A percentile compares a stretch with the other conserved stretches of the same genome.
Conservation (phyloP, 2,888 invertebrate species). For the Drosophila gaucha region DNA sequence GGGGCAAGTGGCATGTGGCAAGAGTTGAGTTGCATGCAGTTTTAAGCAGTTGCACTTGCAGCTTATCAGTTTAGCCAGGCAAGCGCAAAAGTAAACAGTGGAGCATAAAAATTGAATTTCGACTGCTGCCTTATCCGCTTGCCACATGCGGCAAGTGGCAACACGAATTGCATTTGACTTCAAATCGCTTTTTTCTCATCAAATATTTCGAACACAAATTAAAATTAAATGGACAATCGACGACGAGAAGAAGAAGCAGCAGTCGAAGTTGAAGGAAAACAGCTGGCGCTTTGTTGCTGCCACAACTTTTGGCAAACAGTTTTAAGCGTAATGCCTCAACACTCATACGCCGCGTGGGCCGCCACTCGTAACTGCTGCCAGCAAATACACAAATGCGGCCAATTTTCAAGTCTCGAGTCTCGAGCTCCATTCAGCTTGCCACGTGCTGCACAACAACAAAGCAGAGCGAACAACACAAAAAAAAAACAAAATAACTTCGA, state of each 20-base stretch:
- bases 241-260: slow-evolving; percentile 28
- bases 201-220: slow-evolving; percentile 51
- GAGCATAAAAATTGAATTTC: slow-evolving; percentile 33
- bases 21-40: slow-evolving; percentile 25
- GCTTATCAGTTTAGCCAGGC: slow-evolving; percentile 61
- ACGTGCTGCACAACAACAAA: slow-evolving; percentile 28
- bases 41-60: slow-evolving; percentile 44
- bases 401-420: slow-evolving; percentile 56
- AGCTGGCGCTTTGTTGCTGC: slow-evolving; percentile 23
- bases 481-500: slow-evolving; percentile 5
- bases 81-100: slow-evolving; percentile 31
- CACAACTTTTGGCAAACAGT: slow-evolving; percentile 46
- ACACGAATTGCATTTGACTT: slow-evolving; percentile 25
- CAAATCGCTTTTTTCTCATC: slow-evolving; percentile 21
- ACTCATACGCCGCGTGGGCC: slow-evolving; percentile 53
- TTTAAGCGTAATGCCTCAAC: slow-evolving; percentile 50
- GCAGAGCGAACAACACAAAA: background rate
- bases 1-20: background rate
- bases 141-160: slow-evolving; percentile 41
- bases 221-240: slow-evolving; percentile 56
- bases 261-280: slow-evolving; percentile 4
- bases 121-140: slow-evolving; percentile 44
- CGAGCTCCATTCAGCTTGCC: slow-evolving; percentile 32
- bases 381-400: slow-evolving; percentile 63
- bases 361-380: slow-evolving; percentile 20